Base-by-base conservation (phyloP, 1,140 invertebrate genomes). In the Diorhabda sublineata region DNA sequence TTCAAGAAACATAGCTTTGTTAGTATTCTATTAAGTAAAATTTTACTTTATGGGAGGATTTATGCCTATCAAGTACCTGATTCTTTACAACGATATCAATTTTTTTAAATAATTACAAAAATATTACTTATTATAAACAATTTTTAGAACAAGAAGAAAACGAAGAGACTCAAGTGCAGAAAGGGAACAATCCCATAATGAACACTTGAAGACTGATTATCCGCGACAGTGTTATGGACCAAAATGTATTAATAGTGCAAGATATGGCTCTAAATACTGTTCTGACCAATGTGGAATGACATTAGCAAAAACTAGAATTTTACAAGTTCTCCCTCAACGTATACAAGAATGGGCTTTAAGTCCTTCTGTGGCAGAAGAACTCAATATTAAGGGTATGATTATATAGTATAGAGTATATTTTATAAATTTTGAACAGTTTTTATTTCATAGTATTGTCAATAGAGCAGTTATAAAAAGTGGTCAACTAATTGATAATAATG, bases 261-360 rank as follows among this genome's bases (percentile, higher is more conserved):
- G 91, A 5, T 85, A 85, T 43, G 90, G 90, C 8, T 97, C 95
- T 61, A 99, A 99, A 83, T 99, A 99, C 78, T 99, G 98, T 79
- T 95, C 92, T 7, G 90, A 97, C 73, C 88, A 92, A 67, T 99
- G 98, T 82, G 98, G 98, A 2, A 86, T 97, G 72, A 91, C 92
- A 78, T 82, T 99, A 3, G 97, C 97, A 1, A 94, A 92, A 2
- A 91, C 88, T 66, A 84, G 93, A 72, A 93, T 95, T 74, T 93
- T 92, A 76, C 91, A 93, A 82, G 90, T 91, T 4, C 79, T 98
- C 11, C 96, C 96, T 0, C 92, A 94, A 74, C 85, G 96, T n/a
- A 91, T 98, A 68, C 94, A 96, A 80, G 94, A 98, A 77, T 98
- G 96, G 95, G 91, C 92, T 47, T 84, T 94, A n/a, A 92, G 91